Evolutionary conservation across 2,888 invertebrate genomes (phyloP), one percentile per base, ranked within the genome.

Genomic region (Embidobia sp.): DNA sequence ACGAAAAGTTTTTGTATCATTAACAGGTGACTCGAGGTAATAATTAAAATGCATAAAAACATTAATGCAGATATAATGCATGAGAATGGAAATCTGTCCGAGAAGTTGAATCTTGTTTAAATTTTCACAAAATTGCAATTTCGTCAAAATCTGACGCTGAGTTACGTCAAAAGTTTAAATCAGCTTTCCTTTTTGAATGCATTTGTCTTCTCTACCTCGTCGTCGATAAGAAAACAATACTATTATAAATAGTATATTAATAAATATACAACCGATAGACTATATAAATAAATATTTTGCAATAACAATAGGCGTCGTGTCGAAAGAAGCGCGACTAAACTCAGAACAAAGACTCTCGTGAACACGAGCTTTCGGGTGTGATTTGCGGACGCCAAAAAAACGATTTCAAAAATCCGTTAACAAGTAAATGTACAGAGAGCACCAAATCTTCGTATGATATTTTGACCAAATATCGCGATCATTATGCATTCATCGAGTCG

Each of bases 201-300:
- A 51, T 16, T 37, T 44, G 37, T 48, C 10, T 29, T 61, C 42
- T 64, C 51, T 53, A 31, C 19, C 27, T 69, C 64, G 40, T 61
- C 42, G 26, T 76, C 55, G 69, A 35, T 44, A 70, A 78, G 73
- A 69, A 70, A 75, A 51, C 70, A 73, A 80, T 72, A 78, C 42
- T 51, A 61, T 63, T 79, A 86, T 87, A 86, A 87, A 87, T 85
- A 79, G 84, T 86, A 81, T 84, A n/a, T 84, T 76, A 85, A 88
- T 86, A 88, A 87, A 87, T 88, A 86, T 88, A 86, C 84, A 88
- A 87, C 83, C 85, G 81, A 88, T 88, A 87, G 85, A 87, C 87
- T 87, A 87, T 88, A 87, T 87, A 86, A 86, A 85, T 86, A 86
- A 88, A 87, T 88, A 87, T 80, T 84, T 81, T 79, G 69, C 78